A percentile compares a stretch with the other conserved stretches of the same genome.
Conservation (phyloP, 1,140 invertebrate species). For the Bradynema listronoti region DNA sequence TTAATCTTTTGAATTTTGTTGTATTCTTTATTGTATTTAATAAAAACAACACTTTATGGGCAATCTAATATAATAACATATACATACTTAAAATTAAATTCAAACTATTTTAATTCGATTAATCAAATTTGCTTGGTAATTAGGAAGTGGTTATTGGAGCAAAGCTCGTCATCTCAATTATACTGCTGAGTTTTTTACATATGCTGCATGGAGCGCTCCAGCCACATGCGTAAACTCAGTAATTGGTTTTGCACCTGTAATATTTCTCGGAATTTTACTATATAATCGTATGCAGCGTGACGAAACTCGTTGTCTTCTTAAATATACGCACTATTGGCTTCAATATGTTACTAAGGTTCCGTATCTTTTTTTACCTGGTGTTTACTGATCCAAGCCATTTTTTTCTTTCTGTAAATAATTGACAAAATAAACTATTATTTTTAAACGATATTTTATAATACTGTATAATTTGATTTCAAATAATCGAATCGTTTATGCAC, state of each 20-base stretch:
- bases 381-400: slow-evolving; percentile 18
- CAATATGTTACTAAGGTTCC: slow-evolving; percentile 37
- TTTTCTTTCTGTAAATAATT: too few relatives aligned
- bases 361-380: slow-evolving; percentile 33
- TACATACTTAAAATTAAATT: too few relatives aligned
- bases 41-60: too few relatives aligned
- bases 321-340: slow-evolving; percentile 39
- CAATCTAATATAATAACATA: too few relatives aligned
- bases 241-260: slow-evolving; percentile 26
- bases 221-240: slow-evolving; percentile 7
- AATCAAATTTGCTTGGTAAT: slow-evolving; percentile 12
- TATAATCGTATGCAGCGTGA: slow-evolving; percentile 22
- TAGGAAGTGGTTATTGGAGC: slow-evolving; percentile 38
- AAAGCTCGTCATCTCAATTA: slow-evolving; percentile 38
- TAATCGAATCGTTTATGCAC: slow-evolving; percentile 2
- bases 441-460: too few relatives aligned
- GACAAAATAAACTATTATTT: too few relatives aligned
- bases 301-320: slow-evolving; percentile 31
- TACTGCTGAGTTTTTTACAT: slow-evolving; percentile 25
- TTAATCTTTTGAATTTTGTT: background rate
- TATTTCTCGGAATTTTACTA: slow-evolving; percentile 18
- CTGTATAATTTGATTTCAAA: background rate
- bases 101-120: background rate
- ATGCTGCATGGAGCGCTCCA: slow-evolving; percentile 33
- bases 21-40: too few relatives aligned